Base-by-base conservation (phyloP, 2,888 invertebrate species). In the Heliconius ethilla region DNA sequence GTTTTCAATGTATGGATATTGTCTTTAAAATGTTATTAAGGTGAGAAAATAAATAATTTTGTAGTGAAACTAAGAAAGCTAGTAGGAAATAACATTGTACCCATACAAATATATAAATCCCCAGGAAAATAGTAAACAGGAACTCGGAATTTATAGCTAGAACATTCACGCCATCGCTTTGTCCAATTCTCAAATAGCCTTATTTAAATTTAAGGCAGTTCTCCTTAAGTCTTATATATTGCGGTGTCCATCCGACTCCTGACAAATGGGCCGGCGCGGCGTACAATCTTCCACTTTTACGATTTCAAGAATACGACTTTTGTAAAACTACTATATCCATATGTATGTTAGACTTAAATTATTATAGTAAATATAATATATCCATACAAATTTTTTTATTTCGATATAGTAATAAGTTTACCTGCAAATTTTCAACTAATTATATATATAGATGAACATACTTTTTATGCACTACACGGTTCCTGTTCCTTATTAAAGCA, bases 191-290 rank as follows among this genome's bases (percentile, higher is more conserved):
- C 59, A 72, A 78, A 77, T 73, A 69, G 29, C 63, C 75, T 76
- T 78, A 75, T 81, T 76, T 75, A 81, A 78, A 76, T 75, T 78
- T 81, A 70, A 79, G 74, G 67, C 65, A 67, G 75, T 75, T 75
- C 70, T 69, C 66, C 74, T 75, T 77, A 73, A 78, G 72, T 76
- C 74, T 75, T 77, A 79, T 77, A 73, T 81, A 78, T 79, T 78
- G 79, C 76, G 66, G 62, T 75, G 75, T 79, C 79, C 80, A 75
- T 81, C 76, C 55, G 80, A 77, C 82, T 80, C 63, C 78, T 78
- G 79, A 82, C 80, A 81, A 80, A 82, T 79, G 74, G 75, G 59
- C 63, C 78, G 75, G 77, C 76, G 78, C 78, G 77, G 76, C 75
- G 66, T 59, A 78, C 70, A 40, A 73, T 75, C 76, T 76, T 70